Evolutionary conservation across 2,113 vertebrate genomes (phyloP), one percentile per base, ranked within the genome.

Genomic region (Eulemur macaco): DNA sequence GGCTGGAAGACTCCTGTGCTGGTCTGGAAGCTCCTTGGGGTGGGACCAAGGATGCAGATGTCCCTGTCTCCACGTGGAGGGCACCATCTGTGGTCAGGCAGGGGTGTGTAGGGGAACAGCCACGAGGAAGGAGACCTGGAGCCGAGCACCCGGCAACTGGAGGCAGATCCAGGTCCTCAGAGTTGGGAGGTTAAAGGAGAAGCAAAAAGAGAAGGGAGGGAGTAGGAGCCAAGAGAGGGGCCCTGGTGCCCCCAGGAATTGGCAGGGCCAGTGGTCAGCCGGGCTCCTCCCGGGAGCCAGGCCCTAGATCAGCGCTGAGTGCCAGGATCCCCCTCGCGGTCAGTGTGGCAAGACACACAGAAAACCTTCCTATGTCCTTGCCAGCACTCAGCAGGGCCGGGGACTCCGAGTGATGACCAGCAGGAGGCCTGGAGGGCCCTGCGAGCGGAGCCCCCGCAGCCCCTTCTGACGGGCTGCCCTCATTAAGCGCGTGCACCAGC

Each of bases 401-500:
- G 9, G 5, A 11, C 86, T 34, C 6, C 0, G 23, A 23, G 37
- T 1, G 18, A 56, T 27, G 13, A 17, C 66, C 7, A 3, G 42
- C 1, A 7, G 31, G 64, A 37, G 18, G 25, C 6, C 3, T 12
- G 17, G 45, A 34, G 82, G 18, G 37, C 13, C 66, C 10, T 0
- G 81, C 10, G 1, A 6, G 80, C 37, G 37, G 56, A n/a, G 8
- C 20, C 27, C 77, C 64, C 0, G 1, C 0, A 0, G 42, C 50
- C 54, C 84, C 80, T 18, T 3, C 25, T 0, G 2, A 9, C 6
- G 42, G 0, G n/a, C 25, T 17, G 68, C 47, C 31, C 56, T 88
- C 42, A 27, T 42, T 54, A 31, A 63, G 39, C 2, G 1, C 0
- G 0, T 0, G 1, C 11, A 0, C 8, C 2, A 3, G 56, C 1